Conservation (phyloP, 2,113 vertebrate species). For the Brienomyrus longianalis region DNA sequence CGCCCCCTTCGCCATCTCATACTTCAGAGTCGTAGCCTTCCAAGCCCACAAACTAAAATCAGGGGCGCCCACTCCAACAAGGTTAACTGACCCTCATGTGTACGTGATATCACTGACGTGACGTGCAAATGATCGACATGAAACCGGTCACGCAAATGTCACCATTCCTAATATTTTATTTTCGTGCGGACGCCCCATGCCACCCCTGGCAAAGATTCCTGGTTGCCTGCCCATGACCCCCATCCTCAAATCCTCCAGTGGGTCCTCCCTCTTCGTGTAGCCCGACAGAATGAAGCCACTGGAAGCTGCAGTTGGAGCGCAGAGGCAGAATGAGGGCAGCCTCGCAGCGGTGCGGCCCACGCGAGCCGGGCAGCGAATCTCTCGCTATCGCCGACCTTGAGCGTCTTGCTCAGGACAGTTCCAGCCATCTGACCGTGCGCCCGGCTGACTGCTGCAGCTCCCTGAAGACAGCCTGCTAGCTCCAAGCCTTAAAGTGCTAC, state of each 20-base stretch:
- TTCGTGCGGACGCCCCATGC: not conserved
- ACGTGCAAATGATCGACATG: not conserved
- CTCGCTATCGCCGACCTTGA: constrained; percentile 10
- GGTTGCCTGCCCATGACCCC: not conserved
- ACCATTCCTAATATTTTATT: not conserved
- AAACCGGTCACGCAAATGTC: not conserved
- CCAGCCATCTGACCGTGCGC: constrained; percentile 7
- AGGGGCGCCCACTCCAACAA: not conserved
- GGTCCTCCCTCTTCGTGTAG: not conserved
- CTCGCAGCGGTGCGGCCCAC: not conserved
- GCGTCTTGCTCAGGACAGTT: not conserved
- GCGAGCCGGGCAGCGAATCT: not conserved
- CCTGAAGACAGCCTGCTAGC: constrained; percentile 24
- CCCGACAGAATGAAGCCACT: not conserved
- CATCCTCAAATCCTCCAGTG: not conserved
- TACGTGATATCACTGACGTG: not conserved
- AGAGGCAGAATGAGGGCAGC: not conserved
- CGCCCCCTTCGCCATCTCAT: not conserved
- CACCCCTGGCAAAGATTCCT: too few species aligned
- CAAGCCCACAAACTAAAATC: not conserved
- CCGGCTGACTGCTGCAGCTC: constrained; percentile 55
- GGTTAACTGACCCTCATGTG: not conserved
- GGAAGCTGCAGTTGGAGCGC: not conserved
- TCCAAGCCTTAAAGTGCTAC: constrained; percentile 40
- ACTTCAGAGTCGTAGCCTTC: not conserved